Conservation (phyloP, 2,113 vertebrate genomes). For the Eulemur macaco region DNA sequence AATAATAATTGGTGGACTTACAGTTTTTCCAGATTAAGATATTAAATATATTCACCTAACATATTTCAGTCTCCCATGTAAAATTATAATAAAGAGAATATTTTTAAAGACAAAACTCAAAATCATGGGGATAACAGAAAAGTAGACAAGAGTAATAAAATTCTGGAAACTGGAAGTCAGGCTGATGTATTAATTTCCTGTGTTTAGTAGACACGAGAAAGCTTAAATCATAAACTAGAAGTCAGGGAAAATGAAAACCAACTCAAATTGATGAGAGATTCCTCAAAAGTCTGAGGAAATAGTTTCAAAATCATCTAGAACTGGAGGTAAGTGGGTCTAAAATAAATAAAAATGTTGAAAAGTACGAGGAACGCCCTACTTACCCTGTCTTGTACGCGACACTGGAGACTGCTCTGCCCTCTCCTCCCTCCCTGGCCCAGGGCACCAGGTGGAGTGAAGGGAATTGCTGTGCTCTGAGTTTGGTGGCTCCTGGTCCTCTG, state of each 20-base stretch:
- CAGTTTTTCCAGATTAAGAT: not conserved
- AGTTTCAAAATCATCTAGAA: not conserved
- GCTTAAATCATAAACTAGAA: not conserved
- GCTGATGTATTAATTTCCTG: not conserved
- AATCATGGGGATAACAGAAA: not conserved
- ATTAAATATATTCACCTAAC: not conserved
- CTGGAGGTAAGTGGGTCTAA: not conserved
- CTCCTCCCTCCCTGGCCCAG: rapidly evolving
- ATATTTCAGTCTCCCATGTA: not conserved
- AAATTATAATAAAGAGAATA: not conserved
- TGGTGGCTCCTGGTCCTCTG: not conserved
- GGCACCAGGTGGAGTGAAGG: too few species aligned
- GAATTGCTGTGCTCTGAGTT: not conserved
- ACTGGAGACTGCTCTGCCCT: too few species aligned
- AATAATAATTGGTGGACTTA: not conserved
- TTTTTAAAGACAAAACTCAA: not conserved
- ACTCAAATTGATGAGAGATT: not conserved
- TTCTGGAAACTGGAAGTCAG: not conserved
- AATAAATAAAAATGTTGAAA: not conserved
- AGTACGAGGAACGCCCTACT: too few species aligned
- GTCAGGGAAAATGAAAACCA: not conserved
- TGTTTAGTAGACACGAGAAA: not conserved
- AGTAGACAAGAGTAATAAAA: not conserved
- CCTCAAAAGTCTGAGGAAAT: not conserved
- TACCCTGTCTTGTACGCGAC: not conserved